Percentiles rank a stretch among this genome's conserved stretches.
Evolutionary conservation across 2,113 vertebrate genomes (phyloP).

Genomic region (Oxygymnocypris stewartii): DNA sequence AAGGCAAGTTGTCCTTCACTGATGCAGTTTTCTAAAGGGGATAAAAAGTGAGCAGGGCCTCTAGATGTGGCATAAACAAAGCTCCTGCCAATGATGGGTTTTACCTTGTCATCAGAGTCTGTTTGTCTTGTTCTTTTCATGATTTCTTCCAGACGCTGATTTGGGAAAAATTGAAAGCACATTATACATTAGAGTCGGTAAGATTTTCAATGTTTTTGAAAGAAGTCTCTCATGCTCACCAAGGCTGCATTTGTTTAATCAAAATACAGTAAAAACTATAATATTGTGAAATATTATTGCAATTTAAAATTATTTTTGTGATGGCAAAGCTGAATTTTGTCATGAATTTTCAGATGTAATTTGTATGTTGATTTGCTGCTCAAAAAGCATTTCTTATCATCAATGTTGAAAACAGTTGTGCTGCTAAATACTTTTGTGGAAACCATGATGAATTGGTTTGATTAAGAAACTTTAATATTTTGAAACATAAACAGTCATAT

Average conservation of each 20-base stretch:
- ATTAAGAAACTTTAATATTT: neutral
- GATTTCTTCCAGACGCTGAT: constrained; percentile 77
- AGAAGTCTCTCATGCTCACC: neutral
- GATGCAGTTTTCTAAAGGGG: constrained; percentile 59
- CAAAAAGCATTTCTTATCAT: neutral
- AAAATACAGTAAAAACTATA: neutral
- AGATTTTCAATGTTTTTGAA: neutral
- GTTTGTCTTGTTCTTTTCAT: constrained; percentile 77
- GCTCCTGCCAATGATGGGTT: constrained; percentile 1
- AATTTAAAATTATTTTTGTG: neutral
- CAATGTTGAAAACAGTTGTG: neutral
- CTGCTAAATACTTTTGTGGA: neutral
- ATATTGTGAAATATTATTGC: neutral
- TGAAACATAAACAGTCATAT: neutral
- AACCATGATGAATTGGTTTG: neutral
- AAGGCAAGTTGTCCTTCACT: constrained; percentile 60
- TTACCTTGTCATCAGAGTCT: constrained; percentile 71
- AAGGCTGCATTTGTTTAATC: neutral
- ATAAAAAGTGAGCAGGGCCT: constrained; percentile 1
- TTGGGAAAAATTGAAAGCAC: constrained; percentile 33
- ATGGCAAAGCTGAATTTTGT: neutral
- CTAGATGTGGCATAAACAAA: neutral
- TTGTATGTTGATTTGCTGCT: neutral
- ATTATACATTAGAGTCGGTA: neutral
- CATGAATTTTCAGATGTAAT: neutral